Conservation (phyloP, 1,140 invertebrate genomes). For the Eumaeus atala region DNA sequence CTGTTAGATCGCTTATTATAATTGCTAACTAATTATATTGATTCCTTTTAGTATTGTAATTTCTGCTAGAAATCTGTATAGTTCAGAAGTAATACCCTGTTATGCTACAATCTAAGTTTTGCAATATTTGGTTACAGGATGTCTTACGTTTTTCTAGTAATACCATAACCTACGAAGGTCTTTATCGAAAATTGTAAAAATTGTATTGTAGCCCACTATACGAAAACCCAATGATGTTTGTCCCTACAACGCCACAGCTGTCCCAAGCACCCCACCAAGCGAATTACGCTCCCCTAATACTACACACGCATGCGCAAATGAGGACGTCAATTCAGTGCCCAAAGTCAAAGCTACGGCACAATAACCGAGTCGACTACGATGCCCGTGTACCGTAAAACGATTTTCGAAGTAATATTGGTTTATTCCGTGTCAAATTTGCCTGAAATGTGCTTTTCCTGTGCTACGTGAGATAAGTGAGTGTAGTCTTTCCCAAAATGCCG, state of each 20-base stretch:
- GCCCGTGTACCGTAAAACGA: slow-evolving; percentile 35
- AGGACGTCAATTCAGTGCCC: slow-evolving; percentile 40
- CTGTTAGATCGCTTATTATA: too few relatives aligned
- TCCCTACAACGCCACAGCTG: slow-evolving; percentile 45
- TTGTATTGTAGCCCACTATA: background rate
- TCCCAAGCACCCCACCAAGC: slow-evolving; percentile 49
- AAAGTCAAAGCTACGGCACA: slow-evolving; percentile 40
- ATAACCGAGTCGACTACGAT: slow-evolving; percentile 48
- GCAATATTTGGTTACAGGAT: too few relatives aligned
- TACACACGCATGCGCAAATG: slow-evolving; percentile 60
- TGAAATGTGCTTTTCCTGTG: slow-evolving; percentile 50
- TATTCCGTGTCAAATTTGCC: slow-evolving; percentile 27
- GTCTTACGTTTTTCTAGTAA: too few relatives aligned
- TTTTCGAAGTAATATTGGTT: slow-evolving; percentile 27
- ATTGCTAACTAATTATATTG: too few relatives aligned
- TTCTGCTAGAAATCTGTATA: too few relatives aligned
- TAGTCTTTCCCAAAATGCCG: slow-evolving; percentile 48
- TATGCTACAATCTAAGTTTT: too few relatives aligned
- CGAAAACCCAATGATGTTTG: slow-evolving; percentile 12
- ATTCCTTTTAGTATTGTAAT: too few relatives aligned
- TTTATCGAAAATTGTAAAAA: too few relatives aligned
- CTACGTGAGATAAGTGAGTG: slow-evolving; percentile 40
- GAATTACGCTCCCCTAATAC: slow-evolving; percentile 53
- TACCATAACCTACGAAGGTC: too few relatives aligned
- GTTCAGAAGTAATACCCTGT: too few relatives aligned